phyloP scores from a whole-genome alignment of 2,888 invertebrate species.

The Odontocolon sp. region DNA sequence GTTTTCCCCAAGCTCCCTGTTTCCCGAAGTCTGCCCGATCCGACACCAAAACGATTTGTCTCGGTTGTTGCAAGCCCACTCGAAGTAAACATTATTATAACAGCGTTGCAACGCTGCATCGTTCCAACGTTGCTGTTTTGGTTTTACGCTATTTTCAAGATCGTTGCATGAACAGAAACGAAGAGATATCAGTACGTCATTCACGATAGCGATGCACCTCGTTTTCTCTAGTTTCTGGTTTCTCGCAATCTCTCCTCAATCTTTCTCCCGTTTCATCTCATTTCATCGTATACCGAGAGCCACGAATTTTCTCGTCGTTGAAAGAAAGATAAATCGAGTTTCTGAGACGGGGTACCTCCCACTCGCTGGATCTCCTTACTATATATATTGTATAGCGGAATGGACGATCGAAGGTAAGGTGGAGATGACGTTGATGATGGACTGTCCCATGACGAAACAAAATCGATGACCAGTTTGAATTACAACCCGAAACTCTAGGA shows the following conservation, averaged over 20 bases:
- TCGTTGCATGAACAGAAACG: constrained; percentile 6
- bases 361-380: constrained; percentile 6
- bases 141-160: constrained; percentile 13
- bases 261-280: constrained; percentile 53
- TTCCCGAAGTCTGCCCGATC: constrained; percentile 60
- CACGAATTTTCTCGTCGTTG: constrained; percentile 52
- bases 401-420: no score
- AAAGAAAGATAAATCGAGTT: constrained; percentile 52
- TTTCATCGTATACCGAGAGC: constrained; percentile 49
- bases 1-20: constrained; percentile 12
- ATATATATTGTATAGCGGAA: background rate
- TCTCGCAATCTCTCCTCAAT: constrained; percentile 57
- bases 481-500: no score
- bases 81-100: constrained; percentile 62
- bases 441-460: no score
- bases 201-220: constrained; percentile 14
- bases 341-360: constrained; percentile 37
- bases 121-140: constrained; percentile 19
- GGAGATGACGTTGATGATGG: no score
- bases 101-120: constrained; percentile 41
- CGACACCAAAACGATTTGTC: constrained; percentile 69
- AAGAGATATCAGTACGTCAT: constrained; percentile 7
- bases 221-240: constrained; percentile 18
- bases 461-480: no score
- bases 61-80: constrained; percentile 63